These are phyloP conservation scores for Palythoa grandis DNA, from an alignment of 92 coral and sea anemone species.

Conservation along the genomic window DNA sequence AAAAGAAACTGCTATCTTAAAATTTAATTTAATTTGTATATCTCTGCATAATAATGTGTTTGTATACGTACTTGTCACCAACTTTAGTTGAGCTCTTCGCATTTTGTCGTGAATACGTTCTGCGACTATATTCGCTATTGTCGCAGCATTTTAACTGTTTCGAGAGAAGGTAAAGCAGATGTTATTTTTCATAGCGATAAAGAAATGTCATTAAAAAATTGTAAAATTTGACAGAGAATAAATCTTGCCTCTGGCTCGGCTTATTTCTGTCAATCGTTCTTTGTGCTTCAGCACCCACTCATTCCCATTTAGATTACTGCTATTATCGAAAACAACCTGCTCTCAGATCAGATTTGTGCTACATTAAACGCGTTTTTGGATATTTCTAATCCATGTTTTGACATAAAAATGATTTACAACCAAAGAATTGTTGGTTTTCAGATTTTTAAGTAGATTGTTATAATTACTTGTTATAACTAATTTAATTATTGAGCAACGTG, in stretches of 20 bases:
- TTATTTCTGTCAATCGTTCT: neutral
- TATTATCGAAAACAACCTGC: neutral
- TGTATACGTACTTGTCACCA: too few relatives aligned
- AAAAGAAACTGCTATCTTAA: too few relatives aligned
- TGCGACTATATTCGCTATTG: neutral
- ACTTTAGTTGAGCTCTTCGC: too few relatives aligned
- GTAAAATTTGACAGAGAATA: neutral
- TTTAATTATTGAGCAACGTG: too few relatives aligned
- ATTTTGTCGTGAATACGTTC: neutral
- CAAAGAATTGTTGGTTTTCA: too few relatives aligned
- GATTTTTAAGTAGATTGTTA: too few relatives aligned
- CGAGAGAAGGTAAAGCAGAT: neutral
- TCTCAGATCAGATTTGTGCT: neutral
- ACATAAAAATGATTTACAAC: too few relatives aligned
- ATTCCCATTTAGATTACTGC: neutral
- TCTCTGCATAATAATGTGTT: too few relatives aligned
- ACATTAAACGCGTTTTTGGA: neutral
- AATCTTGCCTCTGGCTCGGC: neutral
- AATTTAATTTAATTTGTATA: too few relatives aligned
- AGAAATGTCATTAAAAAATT: constrained; percentile 8
- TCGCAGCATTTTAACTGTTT: neutral
- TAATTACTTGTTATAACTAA: too few relatives aligned
- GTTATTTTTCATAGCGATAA: neutral
- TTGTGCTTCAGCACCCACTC: neutral
- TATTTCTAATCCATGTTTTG: neutral